Evolutionary conservation across 2,113 vertebrate genomes (phyloP), one percentile per base, ranked within the genome.

Genomic region (Megaleporinus macrocephalus): DNA sequence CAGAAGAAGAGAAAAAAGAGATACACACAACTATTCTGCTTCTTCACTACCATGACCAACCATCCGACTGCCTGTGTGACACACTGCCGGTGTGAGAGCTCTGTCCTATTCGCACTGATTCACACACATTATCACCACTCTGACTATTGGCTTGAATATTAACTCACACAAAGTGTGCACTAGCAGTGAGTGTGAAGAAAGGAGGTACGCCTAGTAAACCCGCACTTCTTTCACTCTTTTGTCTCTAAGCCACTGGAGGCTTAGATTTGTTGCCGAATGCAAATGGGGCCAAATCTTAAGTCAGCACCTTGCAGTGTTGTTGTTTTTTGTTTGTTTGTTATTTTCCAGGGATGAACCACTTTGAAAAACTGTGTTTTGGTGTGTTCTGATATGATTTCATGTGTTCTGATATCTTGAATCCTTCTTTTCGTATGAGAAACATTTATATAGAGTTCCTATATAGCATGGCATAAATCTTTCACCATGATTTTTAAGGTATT

Each of bases 391-490:
- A 53, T 61, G n/a, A n/a, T 18, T 47, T 79, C 26, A 79, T 59
- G n/a, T 65, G 15, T 30, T 55, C 49, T 82, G 41, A 30, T 22
- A 53, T 61, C 24, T 76, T 76, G n/a, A 65, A 80, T 55, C 15
- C n/a, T 69, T 27, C 3, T 57, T 79, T 61, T 79, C 15, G 30
- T 79, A 57, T 26, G 36, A n/a, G 66, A 78, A 59, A 71, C n/a
- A 1, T 57, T 33, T 57, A 33, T 33, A 22, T 4, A 33, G 16
- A 61, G 20, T 24, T 79, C 76, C 30, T 65, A 74, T 73, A 71
- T 71, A 79, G 61, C 59, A 65, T 74, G 29, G 24, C 44, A 66
- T 63, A 53, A 65, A 73, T 53, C 26, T 73, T 65, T 81, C 10
- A 57, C 47, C 16, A 55, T 55, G 12, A 2, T 27, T 55, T 49